Conservation (phyloP, 2,888 invertebrate species). For the Caenorhabditis sp. region DNA sequence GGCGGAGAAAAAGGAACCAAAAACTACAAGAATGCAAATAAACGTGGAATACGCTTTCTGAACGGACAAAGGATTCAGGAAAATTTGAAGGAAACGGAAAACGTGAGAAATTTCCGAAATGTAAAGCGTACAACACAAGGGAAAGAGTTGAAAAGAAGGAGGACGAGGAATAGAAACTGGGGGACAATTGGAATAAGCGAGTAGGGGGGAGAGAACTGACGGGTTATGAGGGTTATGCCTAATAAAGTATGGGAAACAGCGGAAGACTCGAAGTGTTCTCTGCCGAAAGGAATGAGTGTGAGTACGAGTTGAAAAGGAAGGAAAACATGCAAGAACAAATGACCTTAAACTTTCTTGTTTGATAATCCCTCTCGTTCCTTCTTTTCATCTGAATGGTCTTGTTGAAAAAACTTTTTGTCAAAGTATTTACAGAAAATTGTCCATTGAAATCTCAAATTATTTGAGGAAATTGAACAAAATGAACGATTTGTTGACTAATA, state of each 20-base stretch:
- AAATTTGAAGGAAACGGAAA: too few species aligned
- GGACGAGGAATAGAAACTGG: not conserved
- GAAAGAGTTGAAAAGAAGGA: not conserved
- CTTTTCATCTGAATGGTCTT: too few species aligned
- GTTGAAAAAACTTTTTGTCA: too few species aligned
- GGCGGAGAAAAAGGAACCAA: not conserved
- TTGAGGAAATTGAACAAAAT: not conserved
- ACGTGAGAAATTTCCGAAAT: not conserved
- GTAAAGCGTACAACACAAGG: not conserved
- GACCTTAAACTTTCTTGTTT: constrained; percentile 2
- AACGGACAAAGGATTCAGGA: not conserved
- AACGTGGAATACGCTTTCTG: not conserved
- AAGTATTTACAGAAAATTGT: too few species aligned
- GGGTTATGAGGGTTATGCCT: not conserved
- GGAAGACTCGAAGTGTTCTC: not conserved
- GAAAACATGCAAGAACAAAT: not conserved
- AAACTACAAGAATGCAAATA: not conserved
- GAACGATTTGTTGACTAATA: constrained; percentile 36
- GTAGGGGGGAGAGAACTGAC: not conserved
- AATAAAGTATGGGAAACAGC: not conserved
- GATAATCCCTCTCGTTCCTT: not conserved
- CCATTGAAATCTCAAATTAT: too few species aligned
- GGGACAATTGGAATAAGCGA: not conserved
- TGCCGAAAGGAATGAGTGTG: not conserved
- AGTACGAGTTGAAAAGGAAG: constrained; percentile 5